A percentile compares a stretch with the other conserved stretches of the same genome.
Conservation (phyloP, 2,113 vertebrate species). For the Puffinus mauretanicus region DNA sequence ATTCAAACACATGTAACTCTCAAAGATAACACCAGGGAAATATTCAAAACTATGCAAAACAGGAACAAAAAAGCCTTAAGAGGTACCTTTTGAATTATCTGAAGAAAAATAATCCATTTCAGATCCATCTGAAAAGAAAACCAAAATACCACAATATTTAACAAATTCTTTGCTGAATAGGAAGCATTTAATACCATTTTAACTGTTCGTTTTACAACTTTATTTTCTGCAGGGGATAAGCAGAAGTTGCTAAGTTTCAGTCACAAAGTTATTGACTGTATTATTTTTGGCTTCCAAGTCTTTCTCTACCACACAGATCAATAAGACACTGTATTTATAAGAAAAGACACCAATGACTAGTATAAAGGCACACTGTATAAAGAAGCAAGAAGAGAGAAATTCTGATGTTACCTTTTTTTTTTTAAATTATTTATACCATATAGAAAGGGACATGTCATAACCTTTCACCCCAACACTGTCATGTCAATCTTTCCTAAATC, state of each 20-base stretch:
- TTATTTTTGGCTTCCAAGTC: not conserved
- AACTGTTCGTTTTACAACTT: not conserved
- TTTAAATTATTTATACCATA: not conserved
- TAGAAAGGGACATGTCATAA: not conserved
- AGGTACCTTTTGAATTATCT: constrained; percentile 90
- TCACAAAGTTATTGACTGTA: not conserved
- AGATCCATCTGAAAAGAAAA: constrained; percentile 81
- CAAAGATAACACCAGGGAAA: not conserved
- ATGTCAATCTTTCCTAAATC: not conserved
- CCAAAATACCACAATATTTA: not conserved
- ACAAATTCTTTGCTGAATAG: not conserved
- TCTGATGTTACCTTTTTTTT: not conserved
- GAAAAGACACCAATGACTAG: not conserved
- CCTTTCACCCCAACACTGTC: not conserved
- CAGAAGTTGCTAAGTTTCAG: not conserved
- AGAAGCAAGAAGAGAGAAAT: not conserved
- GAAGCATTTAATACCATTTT: not conserved
- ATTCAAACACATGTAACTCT: not conserved
- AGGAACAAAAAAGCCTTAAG: not conserved
- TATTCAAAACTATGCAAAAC: not conserved
- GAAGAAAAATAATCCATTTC: constrained; percentile 83
- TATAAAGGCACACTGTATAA: not conserved
- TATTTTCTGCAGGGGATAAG: not conserved
- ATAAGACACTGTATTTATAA: not conserved
- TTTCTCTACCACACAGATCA: not conserved